phyloP scores from a whole-genome alignment of 1,140 invertebrate species.

The Araneus ventricosus region DNA sequence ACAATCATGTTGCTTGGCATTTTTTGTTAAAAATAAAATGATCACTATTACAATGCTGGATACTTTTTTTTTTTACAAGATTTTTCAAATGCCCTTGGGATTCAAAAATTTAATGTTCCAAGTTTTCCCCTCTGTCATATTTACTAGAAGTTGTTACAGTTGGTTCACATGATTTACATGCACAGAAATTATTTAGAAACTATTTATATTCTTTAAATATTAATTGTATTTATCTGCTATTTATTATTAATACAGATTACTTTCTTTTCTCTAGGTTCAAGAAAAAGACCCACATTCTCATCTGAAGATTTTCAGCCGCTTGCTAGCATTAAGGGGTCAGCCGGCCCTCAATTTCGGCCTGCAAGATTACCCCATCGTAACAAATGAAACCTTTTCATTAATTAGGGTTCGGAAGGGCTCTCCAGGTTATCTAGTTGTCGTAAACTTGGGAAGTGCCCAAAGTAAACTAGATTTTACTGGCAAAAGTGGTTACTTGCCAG shows the following conservation, averaged over 20 bases:
- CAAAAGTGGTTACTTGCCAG: slow-evolving; percentile 77
- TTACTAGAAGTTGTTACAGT: not conserved
- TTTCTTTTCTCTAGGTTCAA: slow-evolving; percentile 71
- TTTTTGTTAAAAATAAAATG: no score
- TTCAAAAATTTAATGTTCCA: no score
- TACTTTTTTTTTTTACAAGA: no score
- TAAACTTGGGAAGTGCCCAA: slow-evolving; percentile 60
- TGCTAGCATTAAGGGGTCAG: slow-evolving; percentile 78
- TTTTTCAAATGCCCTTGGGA: no score
- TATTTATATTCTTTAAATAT: not conserved
- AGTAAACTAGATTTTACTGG: slow-evolving; percentile 56
- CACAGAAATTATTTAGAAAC: not conserved
- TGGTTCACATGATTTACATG: not conserved
- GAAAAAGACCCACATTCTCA: slow-evolving; percentile 77
- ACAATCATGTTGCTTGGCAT: no score
- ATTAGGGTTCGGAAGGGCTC: slow-evolving; percentile 85
- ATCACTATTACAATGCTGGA: no score
- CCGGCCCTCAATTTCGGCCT: slow-evolving; percentile 80
- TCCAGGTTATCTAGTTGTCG: slow-evolving; percentile 85
- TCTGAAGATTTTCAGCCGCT: slow-evolving; percentile 78
- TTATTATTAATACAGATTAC: not conserved
- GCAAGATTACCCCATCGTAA: slow-evolving; percentile 76
- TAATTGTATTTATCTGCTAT: not conserved
- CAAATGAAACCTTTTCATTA: slow-evolving; percentile 75
- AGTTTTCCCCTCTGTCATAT: not conserved